Evolutionary conservation across 1,140 invertebrate genomes (phyloP).

Genomic region (Procambarus virginalis): DNA sequence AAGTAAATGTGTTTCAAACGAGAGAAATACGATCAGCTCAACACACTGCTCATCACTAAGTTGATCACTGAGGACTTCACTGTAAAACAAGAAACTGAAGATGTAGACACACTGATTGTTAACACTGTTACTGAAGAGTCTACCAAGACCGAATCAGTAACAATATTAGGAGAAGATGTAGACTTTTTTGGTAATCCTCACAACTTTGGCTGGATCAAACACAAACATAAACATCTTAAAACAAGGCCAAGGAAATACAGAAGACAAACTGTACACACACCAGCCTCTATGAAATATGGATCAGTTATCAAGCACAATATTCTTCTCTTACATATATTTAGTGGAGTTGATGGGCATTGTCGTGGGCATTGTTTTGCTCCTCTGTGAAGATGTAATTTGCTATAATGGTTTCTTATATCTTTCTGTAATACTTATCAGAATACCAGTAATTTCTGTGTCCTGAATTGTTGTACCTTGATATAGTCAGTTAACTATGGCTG

Average conservation of each 20-base stretch:
- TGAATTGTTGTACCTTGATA: no score
- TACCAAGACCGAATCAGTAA: constrained; percentile 21
- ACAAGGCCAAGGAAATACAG: constrained; percentile 25
- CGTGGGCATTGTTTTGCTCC: no score
- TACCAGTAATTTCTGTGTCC: no score
- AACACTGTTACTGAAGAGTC: constrained; percentile 21
- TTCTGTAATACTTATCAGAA: no score
- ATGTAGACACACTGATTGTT: constrained; percentile 43
- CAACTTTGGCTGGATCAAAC: neutral
- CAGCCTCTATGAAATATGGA: constrained; percentile 14
- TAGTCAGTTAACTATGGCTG: no score
- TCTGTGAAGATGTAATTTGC: no score
- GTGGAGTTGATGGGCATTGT: no score
- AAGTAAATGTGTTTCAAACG: constrained; percentile 34
- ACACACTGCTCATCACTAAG: constrained; percentile 17
- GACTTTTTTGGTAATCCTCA: constrained; percentile 16
- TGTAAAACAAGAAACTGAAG: neutral
- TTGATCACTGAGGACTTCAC: constrained; percentile 8
- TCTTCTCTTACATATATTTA: neutral
- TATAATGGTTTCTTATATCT: no score
- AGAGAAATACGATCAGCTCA: constrained; percentile 29
- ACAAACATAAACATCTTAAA: constrained; percentile 26
- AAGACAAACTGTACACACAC: constrained; percentile 17
- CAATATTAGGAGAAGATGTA: constrained; percentile 35
- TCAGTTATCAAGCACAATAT: neutral